These are phyloP conservation scores for Nipponacmea schrenckii DNA, from an alignment of 2,888 invertebrate species.

Conservation along the genomic window DNA sequence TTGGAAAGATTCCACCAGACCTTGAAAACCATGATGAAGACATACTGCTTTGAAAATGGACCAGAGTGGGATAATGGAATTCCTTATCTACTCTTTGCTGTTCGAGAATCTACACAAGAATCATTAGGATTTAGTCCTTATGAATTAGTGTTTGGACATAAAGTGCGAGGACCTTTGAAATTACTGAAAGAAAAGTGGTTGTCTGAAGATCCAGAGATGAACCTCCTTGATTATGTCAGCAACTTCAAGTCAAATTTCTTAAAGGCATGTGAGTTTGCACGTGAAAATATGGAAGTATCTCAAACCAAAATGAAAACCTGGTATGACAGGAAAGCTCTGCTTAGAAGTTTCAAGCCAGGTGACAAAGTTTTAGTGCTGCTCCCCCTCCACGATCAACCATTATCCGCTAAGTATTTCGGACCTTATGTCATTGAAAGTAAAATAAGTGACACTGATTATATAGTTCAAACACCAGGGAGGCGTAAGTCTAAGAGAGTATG, in stretches of 20 bases:
- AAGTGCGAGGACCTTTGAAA: conserved; percentile 21
- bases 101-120: conserved; percentile 32
- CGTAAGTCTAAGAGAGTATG: background rate
- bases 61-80: conserved; percentile 36
- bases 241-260: conserved; percentile 11
- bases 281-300: conserved; percentile 12
- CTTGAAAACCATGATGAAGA: conserved; percentile 30
- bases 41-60: conserved; percentile 27
- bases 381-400: background rate
- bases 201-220: conserved; percentile 14
- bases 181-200: no score
- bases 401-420: conserved; percentile 11
- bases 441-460: conserved; percentile 14
- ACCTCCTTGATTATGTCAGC: conserved; percentile 23
- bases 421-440: conserved; percentile 2
- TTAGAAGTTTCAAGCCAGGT: conserved; percentile 12
- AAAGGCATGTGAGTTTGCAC: conserved; percentile 21
- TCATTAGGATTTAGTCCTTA: conserved; percentile 39
- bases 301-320: conserved; percentile 1
- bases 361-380: conserved; percentile 13
- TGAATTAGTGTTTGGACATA: conserved; percentile 37
- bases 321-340: conserved; percentile 16
- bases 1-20: conserved; percentile 31
- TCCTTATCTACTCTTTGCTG: conserved; percentile 37
- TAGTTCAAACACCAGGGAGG: no score